Percentiles rank a stretch among this genome's conserved stretches.
These are phyloP conservation scores for Cremastobaeus sp. DNA, from an alignment of 2,888 invertebrate species.

Conservation along the genomic window DNA sequence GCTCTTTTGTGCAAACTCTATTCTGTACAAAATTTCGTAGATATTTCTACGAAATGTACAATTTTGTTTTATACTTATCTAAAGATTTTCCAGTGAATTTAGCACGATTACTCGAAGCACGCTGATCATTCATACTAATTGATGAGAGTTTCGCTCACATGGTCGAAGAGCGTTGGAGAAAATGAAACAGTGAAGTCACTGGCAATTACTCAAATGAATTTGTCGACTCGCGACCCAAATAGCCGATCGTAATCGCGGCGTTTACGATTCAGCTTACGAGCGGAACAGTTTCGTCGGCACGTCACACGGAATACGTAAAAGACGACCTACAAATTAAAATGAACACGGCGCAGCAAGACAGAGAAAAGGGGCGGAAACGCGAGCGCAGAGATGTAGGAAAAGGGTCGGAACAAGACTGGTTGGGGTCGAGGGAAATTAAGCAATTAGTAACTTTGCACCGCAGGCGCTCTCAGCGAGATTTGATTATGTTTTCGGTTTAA, in stretches of 20 bases:
- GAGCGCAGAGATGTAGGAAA: conserved; percentile 32
- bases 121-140: too few relatives aligned
- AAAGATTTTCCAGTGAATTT: too few relatives aligned
- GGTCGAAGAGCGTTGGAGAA: too few relatives aligned
- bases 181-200: too few relatives aligned
- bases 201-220: too few relatives aligned
- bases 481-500: conserved; percentile 78
- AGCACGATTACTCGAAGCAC: too few relatives aligned
- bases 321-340: conserved; percentile 33
- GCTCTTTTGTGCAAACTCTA: too few relatives aligned
- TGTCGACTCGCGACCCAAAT: too few relatives aligned
- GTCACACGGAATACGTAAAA: conserved; percentile 28
- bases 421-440: conserved; percentile 76
- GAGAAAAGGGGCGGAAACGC: conserved; percentile 23
- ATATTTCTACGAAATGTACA: too few relatives aligned
- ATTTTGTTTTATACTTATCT: too few relatives aligned
- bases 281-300: background rate
- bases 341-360: conserved; percentile 3
- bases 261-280: background rate
- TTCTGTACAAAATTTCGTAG: too few relatives aligned
- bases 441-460: conserved; percentile 78
- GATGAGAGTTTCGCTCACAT: too few relatives aligned
- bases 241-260: background rate
- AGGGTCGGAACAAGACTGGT: conserved; percentile 40
- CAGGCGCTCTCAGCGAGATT: conserved; percentile 76